Evolutionary conservation across 2,888 invertebrate genomes (phyloP), one percentile per base, ranked within the genome.

Genomic region (Thyatira batis): DNA sequence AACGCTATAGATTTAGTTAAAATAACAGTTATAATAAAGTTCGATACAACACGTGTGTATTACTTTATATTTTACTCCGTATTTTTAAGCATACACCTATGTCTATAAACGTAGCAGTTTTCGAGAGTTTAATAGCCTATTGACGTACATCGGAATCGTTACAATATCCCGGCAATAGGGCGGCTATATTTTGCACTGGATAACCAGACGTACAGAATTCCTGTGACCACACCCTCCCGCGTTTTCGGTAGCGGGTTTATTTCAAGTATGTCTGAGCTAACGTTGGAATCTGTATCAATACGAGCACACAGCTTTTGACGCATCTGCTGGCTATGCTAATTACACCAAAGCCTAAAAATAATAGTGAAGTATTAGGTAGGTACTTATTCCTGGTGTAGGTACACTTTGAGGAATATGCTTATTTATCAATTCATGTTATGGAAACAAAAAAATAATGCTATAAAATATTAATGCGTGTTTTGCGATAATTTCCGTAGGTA

Each of bases 281-380:
- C 62, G 50, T 63, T 69, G 67, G 72, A 73, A 71, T 78, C 65
- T 63, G 63, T 62, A 71, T 71, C 63, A 73, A 69, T 72, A 71
- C 69, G 58, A 64, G 56, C 61, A 75, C 44, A 46, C 50, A 54
- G 60, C 61, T 57, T 65, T 67, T 64, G 69, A 62, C 69, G 66
- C 69, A 70, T 75, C 73, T 76, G 71, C 61, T 63, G 61, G 61
- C 69, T 67, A 61, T 60, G 72, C 75, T 79, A 78, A 81, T 80
- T 76, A 64, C 60, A 50, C 49, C 49, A 51, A 55, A 59, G 54
- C 17, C 17, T 39, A 13, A 17, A 39, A 39, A 39, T 17, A 39
- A 17, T 39, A 39, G 11, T 33, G 33, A 33, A 33, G n/a, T 11
- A 30, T 33, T 1, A 5, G n/a, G n/a, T n/a, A n/a, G n/a, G 6